Base-by-base conservation (phyloP, 1,140 invertebrate species). In the Drosophila rhopaloa region DNA sequence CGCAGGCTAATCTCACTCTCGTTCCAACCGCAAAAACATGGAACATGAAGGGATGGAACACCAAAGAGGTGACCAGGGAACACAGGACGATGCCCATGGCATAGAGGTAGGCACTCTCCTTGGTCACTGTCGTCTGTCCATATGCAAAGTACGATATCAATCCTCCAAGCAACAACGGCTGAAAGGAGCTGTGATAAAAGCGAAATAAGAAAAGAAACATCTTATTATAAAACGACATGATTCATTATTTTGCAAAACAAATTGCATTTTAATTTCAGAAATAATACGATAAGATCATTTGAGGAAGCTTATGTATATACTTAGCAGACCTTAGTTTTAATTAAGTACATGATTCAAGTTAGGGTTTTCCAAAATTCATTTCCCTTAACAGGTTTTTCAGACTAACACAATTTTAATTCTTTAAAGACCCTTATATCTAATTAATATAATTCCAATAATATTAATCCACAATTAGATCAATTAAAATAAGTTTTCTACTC, bases 11-110 rank as follows among this genome's bases (percentile, higher is more conserved):
- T 35, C 94, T 88, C 94, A 93, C 81, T 70, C 93, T 92, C 92
- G 95, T 95, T 6, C 94, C 94, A 14, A 95, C 85, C 58, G 93
- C 91, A 56, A 94, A 93, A 11, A 96, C 94, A 38, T 93, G 93
- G 80, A 96, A 95, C 92, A 96, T 95, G 71, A 95, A 94, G 11
- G 96, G 96, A 92, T 97, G 96, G 66, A 96, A 93, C 24, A 94
- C 91, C 8, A 96, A 76, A 2, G 95, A 93, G 19, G 94, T 94
- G 7, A 94, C 54, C 35, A 95, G 88, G 13, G 93, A 93, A 37
- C 93, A 74, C 79, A 94, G 72, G 86, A 95, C 94, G 60, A 96
- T 93, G 7, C 93, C 92, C 63, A 93, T 93, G 46, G 94, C 94
- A 77, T 93, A 94, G 43, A 94, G 84, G 68, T 94, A 94, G 11